Conservation (phyloP, 2,888 invertebrate genomes). For the Polyommatus icarus region DNA sequence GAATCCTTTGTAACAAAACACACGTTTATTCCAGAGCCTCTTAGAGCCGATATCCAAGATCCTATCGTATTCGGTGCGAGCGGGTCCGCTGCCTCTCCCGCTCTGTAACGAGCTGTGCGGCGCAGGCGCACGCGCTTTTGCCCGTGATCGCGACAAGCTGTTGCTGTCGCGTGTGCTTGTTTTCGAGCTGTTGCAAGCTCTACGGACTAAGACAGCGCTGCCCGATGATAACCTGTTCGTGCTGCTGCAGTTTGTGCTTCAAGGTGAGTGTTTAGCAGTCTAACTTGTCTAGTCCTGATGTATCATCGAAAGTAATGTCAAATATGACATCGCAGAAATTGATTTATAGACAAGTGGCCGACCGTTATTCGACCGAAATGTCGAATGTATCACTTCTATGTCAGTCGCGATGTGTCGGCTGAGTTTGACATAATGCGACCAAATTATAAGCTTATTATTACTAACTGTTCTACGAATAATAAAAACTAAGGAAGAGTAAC, state of each 20-base stretch:
- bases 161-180: slow-evolving; percentile 94
- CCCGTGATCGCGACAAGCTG: slow-evolving; percentile 96
- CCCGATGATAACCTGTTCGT: slow-evolving; percentile 97
- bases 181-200: slow-evolving; percentile 95
- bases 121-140: slow-evolving; percentile 93
- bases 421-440: no score
- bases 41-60: slow-evolving; percentile 98
- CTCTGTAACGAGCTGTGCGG: slow-evolving; percentile 93
- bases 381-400: no score
- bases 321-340: no score
- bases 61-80: slow-evolving; percentile 94
- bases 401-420: no score
- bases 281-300: no score
- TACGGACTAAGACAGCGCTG: slow-evolving; percentile 96
- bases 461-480: no score
- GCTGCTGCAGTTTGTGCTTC: slow-evolving; percentile 92
- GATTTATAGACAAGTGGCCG: no score
- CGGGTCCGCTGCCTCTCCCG: slow-evolving; percentile 88
- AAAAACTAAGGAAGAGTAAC: no score
- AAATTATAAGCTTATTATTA: no score
- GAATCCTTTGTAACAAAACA: no score
- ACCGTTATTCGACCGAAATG: no score
- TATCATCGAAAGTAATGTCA: no score
- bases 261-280: slow-evolving; percentile 71
- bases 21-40: slow-evolving; percentile 86